Base-by-base conservation (phyloP, 2,113 vertebrate species). In the Tetrao urogallus region DNA sequence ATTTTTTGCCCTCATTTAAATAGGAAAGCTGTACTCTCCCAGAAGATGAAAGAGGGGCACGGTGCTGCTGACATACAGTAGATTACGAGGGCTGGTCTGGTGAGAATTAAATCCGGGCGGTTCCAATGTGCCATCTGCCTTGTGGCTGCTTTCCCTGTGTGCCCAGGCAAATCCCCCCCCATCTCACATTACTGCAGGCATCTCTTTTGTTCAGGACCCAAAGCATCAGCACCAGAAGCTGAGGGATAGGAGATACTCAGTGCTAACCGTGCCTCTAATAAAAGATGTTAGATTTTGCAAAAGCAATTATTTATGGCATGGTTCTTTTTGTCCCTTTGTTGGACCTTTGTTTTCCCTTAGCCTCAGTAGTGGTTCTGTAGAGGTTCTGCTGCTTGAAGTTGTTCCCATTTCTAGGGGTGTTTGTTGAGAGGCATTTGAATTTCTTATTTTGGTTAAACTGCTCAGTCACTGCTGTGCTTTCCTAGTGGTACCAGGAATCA, bases 1-100 rank as follows among this genome's bases (percentile, higher is more conserved):
- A 75, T 95, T 94, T 94, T 92, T 92, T 94, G 58, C 89, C 93
- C 86, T 94, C 76, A 93, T 97, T 97, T 96, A 93, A 94, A 94
- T 81, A 72, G 95, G 76, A 94, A 86, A 91, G 95, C 94, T 83
- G 79, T 71, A 81, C 3, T 2, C 16, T 74, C 66, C 16, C 79
- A 89, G 88, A 56, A 84, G 92, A 93, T 95, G 93, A 92, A 86
- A 92, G 93, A 95, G 79, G 89, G 85, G 79, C 73, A 88, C 0
- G 11, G 85, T 82, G 85, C 96, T 91, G 91, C 89, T 0, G 82
- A 79, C 65, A 14, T 76, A 34, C 76, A 90, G 91, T 96, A 94
- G 95, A 95, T 97, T 95, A 97, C 36, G 12, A 81, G 94, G 88
- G 61, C 88, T 86, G 88, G 57, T 36, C 95, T 92, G 21, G 82